A percentile compares a stretch with the other conserved stretches of the same genome.
These are phyloP conservation scores for Chiloscyllium punctatum DNA, from an alignment of 2,797 vertebrate species.

Conservation along the genomic window DNA sequence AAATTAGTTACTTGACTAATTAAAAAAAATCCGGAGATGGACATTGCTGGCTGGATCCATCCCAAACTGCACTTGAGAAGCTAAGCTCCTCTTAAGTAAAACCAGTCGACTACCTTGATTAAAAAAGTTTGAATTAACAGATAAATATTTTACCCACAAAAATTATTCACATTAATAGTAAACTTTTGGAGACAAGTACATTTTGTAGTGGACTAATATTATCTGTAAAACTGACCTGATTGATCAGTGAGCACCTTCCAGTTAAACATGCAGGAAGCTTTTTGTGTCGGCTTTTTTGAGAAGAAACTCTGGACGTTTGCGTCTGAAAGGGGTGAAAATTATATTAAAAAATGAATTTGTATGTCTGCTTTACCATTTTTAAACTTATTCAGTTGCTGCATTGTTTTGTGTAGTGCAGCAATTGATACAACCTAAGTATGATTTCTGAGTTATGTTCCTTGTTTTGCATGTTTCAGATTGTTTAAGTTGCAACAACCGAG, in stretches of 20 bases:
- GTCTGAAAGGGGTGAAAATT: constrained; percentile 24
- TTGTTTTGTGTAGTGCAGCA: not conserved
- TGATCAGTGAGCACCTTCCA: constrained; percentile 34
- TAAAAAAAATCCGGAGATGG: too few relatives aligned
- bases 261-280: constrained; percentile 24
- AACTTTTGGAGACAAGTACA: not conserved
- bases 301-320: constrained; percentile 16
- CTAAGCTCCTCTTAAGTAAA: not conserved
- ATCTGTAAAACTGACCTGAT: constrained; percentile 6
- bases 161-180: not conserved
- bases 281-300: constrained; percentile 20
- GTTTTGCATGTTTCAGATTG: not conserved
- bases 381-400: not conserved
- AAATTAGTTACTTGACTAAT: not conserved
- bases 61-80: too few relatives aligned
- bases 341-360: constrained; percentile 25
- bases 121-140: not conserved
- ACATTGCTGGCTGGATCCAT: too few relatives aligned
- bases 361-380: not conserved
- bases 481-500: not conserved
- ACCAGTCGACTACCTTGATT: constrained; percentile 7
- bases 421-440: not conserved
- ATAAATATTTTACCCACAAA: not conserved
- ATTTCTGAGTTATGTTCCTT: not conserved
- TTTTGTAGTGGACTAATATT: not conserved